Base-by-base conservation (phyloP, 2,888 invertebrate genomes). In the Torymus tubicola region DNA sequence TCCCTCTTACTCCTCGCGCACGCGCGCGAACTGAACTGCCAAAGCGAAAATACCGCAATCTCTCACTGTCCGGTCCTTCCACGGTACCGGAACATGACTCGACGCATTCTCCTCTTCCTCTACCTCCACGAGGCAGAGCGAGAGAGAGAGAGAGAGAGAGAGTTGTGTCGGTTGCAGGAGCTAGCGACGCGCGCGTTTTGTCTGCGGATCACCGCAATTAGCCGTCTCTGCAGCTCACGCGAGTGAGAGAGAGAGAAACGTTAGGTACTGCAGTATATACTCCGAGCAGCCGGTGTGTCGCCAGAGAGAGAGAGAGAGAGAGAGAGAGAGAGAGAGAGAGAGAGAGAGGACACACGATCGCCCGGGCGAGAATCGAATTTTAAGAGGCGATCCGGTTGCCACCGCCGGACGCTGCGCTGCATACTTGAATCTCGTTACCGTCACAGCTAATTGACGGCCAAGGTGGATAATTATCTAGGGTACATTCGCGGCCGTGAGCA, bases 11-110 rank as follows among this genome's bases (percentile, higher is more conserved):
- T 31, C 31, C 31, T 31, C n/a, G n/a, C n/a, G n/a, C n/a, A n/a
- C 31, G 31, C 31, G 8, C 31, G 31, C 31, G 14, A 78, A 53
- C 58, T 11, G 21, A 69, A 68, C 74, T 69, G 73, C 64, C 69
- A 80, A 80, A 75, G 74, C 21, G 71, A 80, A 82, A 82, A 80
- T 78, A 78, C 78, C 75, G 68, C 80, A 80, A 80, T 82, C 67
- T 75, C 74, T 80, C 77, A 77, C 73, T 82, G 82, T 82, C 80
- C 64, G 67, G 76, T 79, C 75, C 71, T 71, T 75, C 74, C 78
- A 68, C 13, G 67, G 55, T 31, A 55, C 31, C 55, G 78, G 78
- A 78, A 71, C 78, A 78, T 76, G 76, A 82, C 63, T 79, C 52
- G 60, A 57, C 64, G 13, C 64, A 42, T 16, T 8, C 73, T 57